Evolutionary conservation across 2,797 vertebrate genomes (phyloP).

Genomic region (Dermochelys coriacea): DNA sequence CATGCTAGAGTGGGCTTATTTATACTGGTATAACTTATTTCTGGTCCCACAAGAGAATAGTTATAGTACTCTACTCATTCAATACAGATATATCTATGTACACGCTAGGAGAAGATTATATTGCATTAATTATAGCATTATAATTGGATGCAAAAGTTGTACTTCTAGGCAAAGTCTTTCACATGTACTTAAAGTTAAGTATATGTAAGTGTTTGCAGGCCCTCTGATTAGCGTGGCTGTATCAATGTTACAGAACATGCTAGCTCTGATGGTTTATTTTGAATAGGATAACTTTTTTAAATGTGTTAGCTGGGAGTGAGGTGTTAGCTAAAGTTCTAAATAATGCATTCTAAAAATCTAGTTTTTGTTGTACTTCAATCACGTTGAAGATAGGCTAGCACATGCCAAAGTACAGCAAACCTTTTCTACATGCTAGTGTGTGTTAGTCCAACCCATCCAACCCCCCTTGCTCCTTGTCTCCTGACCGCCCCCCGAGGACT

Average conservation of each 20-base stretch:
- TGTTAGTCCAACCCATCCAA: background rate
- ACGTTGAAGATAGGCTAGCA: slow-evolving; percentile 34
- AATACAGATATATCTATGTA: background rate
- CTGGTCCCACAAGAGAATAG: background rate
- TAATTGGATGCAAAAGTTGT: background rate
- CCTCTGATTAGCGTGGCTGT: background rate
- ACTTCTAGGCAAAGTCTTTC: background rate
- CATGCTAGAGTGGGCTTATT: background rate
- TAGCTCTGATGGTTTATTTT: background rate
- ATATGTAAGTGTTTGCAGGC: background rate
- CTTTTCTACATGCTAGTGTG: background rate
- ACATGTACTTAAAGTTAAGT: background rate
- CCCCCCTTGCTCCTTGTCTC: too few species aligned
- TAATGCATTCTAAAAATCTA: background rate
- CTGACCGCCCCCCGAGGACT: too few species aligned
- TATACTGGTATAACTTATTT: background rate
- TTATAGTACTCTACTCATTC: background rate
- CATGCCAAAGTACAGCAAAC: slow-evolving; percentile 1
- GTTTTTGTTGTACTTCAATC: slow-evolving; percentile 21
- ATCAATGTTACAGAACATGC: background rate
- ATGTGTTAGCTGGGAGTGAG: background rate
- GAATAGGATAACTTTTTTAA: background rate
- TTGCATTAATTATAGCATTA: background rate
- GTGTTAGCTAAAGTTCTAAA: background rate
- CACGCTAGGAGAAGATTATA: background rate